Evolutionary conservation across 2,888 invertebrate genomes (phyloP).

Genomic region (Dioctria rufipes): DNA sequence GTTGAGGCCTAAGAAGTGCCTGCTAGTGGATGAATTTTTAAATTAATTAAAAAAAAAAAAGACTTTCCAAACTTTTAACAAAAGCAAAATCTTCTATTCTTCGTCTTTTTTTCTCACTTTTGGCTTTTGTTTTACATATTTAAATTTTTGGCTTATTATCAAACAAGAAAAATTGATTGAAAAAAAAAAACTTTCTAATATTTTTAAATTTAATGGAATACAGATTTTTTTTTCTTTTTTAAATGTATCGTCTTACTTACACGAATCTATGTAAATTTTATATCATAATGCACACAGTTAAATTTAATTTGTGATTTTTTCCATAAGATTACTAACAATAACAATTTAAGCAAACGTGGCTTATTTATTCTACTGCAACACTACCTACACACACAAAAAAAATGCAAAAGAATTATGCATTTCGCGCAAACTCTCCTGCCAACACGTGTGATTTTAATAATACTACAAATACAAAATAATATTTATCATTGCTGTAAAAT

Average conservation of each 20-base stretch:
- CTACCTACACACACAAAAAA: not conserved
- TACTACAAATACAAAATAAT: not conserved
- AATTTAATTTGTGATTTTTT: not conserved
- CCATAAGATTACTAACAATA: not conserved
- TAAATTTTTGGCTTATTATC: constrained; percentile 16
- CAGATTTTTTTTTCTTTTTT: too few relatives aligned
- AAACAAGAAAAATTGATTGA: constrained; percentile 8
- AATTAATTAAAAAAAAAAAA: constrained; percentile 27
- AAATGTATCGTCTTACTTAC: too few relatives aligned
- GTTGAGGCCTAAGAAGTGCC: constrained; percentile 69
- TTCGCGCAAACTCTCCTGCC: not conserved
- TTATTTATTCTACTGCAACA: not conserved
- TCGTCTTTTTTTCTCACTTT: constrained; percentile 12
- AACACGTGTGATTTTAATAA: not conserved
- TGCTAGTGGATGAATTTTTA: constrained; percentile 61
- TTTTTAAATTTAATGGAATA: not conserved
- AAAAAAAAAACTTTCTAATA: not conserved
- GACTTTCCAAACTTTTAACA: constrained; percentile 51
- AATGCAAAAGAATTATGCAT: not conserved
- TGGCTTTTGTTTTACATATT: constrained; percentile 30
- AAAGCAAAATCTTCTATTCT: constrained; percentile 15
- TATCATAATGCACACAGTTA: not conserved
- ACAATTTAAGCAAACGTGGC: not conserved
- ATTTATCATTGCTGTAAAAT: not conserved
- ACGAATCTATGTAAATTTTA: too few relatives aligned